phyloP scores from a whole-genome alignment of 1,140 invertebrate genomes.

The Ruditapes philippinarum region DNA sequence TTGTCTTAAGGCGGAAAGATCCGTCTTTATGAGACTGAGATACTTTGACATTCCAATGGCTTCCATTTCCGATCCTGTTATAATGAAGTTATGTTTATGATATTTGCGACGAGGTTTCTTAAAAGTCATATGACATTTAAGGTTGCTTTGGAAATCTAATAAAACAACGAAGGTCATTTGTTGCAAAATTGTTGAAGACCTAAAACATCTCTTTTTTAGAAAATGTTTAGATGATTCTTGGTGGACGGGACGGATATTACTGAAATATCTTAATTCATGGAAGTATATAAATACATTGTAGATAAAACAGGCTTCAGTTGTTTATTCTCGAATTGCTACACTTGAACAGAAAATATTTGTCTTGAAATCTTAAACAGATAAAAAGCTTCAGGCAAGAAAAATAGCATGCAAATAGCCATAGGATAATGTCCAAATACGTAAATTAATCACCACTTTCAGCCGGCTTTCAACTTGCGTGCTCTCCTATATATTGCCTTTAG shows the following conservation, averaged over 20 bases:
- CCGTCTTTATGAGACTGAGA: slow-evolving; percentile 38
- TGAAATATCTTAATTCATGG: too few species aligned
- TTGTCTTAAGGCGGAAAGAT: slow-evolving; percentile 31
- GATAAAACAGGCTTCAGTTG: too few species aligned
- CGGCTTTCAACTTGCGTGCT: not conserved
- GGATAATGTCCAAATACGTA: not conserved
- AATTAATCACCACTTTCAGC: not conserved
- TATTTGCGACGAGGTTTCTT: slow-evolving; percentile 2
- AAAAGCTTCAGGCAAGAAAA: not conserved
- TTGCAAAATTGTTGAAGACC: too few species aligned
- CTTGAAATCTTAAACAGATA: not conserved
- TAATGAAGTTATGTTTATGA: slow-evolving; percentile 56
- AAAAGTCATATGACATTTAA: too few species aligned
- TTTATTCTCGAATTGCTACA: too few species aligned
- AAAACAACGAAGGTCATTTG: too few species aligned
- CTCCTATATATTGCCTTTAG: not conserved
- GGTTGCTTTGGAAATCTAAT: too few species aligned
- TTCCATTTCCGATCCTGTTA: slow-evolving; percentile 42
- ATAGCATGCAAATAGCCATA: not conserved
- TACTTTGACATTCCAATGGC: slow-evolving; percentile 17
- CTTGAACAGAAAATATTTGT: too few species aligned
- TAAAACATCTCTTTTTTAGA: too few species aligned
- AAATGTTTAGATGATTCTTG: too few species aligned
- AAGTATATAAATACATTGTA: too few species aligned
- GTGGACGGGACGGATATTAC: too few species aligned